Conservation (phyloP, 2,113 vertebrate genomes). For the Toxostoma redivivum region DNA sequence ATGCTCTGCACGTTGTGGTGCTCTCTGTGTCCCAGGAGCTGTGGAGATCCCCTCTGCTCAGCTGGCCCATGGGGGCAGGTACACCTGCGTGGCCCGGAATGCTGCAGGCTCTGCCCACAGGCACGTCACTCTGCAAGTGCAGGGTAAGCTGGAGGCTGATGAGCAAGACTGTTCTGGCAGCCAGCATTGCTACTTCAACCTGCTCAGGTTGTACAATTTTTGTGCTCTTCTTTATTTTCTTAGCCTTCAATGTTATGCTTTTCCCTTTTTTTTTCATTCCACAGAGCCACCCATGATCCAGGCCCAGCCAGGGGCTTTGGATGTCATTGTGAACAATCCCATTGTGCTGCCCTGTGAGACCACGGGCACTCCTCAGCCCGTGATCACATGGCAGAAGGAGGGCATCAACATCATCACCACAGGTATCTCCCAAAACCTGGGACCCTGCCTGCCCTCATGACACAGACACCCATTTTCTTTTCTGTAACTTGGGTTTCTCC, state of each 20-base stretch:
- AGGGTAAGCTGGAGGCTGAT: conserved; percentile 74
- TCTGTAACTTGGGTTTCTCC: neutral
- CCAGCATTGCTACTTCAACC: neutral
- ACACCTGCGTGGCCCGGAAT: conserved; percentile 84
- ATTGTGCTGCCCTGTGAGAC: conserved; percentile 86
- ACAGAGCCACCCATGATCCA: conserved; percentile 88
- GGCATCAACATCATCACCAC: conserved; percentile 84
- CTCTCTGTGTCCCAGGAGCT: conserved; percentile 72
- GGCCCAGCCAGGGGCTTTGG: conserved; percentile 76
- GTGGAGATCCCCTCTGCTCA: conserved; percentile 84
- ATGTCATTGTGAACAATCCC: conserved; percentile 87
- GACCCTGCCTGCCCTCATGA: neutral
- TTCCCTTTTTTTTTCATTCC: neutral
- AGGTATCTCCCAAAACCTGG: conserved; percentile 69
- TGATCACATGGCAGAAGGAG: conserved; percentile 95
- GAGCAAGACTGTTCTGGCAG: neutral
- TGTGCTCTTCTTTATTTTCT: neutral
- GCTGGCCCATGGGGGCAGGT: conserved; percentile 83
- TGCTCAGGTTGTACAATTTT: neutral
- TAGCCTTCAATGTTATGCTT: neutral
- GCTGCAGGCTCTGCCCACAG: conserved; percentile 86
- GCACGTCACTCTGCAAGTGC: conserved; percentile 82
- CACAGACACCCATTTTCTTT: neutral
- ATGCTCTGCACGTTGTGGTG: neutral
- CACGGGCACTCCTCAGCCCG: conserved; percentile 82